Base-by-base conservation (phyloP, 2,797 vertebrate genomes). In the Sternarchorhynchus goeldii region DNA sequence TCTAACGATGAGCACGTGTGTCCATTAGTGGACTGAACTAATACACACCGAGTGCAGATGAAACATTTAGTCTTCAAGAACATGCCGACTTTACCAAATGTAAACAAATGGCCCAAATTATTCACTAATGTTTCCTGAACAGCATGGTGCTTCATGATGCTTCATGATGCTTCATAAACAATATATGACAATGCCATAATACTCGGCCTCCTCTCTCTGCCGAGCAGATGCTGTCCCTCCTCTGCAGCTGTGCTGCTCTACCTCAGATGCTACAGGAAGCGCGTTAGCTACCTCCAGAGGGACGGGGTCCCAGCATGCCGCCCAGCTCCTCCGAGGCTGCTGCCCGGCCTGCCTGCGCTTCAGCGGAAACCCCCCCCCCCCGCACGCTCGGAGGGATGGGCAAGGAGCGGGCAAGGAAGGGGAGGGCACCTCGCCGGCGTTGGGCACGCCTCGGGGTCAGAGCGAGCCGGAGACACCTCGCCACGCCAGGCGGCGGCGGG, bases 191-290 rank as follows among this genome's bases (percentile, higher is more conserved):
- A 25, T 55, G 36, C 68, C 75, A 76, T 80, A 81, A 83, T 68
- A 72, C 79, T 81, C 75, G 50, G 78, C 72, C 45, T 72, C 70
- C 66, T 81, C 68, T 81, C 82, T 79, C 79, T 81, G 59, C 50
- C 25, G 82, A 85, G 81, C 84, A 85, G 84, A 83, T 83, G 84
- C 77, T 69, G 79, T 80, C 74, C 79, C 82, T 85, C 84, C 84
- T 85, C 79, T 83, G 67, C 82, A 85, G 83, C 83, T 85, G 83
- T 85, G 83, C 64, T 67, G 77, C 77, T 70, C 41, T 77, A 77
- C 75, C 76, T 78, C 79, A 72, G 70, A 77, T 83, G 75, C 82
- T 80, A 71, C 58, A 81, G 64, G 78, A 80, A 80, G 75, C 69
- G 65, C 67, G 69, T 69, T 77, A 79, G 69, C 74, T 79, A 79